Percentiles rank a stretch among this genome's conserved stretches.
Evolutionary conservation across 64 coral and sea anemone genomes (phyloP).

Genomic region (Dendrophyllia cribrosa): DNA sequence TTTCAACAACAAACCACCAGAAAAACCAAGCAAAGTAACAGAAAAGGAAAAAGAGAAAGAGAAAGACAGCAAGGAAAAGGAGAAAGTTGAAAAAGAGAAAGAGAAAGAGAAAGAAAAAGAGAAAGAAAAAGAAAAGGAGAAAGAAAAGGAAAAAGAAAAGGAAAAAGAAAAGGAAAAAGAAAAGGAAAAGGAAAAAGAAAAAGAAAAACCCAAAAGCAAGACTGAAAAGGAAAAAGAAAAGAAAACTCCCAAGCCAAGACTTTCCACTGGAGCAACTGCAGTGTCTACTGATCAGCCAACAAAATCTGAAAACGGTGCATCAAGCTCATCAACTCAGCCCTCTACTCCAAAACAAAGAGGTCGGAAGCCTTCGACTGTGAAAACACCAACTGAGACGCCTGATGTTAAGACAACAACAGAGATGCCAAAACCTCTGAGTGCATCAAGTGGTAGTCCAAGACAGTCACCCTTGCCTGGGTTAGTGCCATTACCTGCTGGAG

Average conservation of each 20-base stretch:
- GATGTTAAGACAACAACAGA: conserved; percentile 24
- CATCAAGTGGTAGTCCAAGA: conserved; percentile 1
- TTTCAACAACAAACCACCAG: conserved; percentile 47
- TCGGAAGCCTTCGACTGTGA: conserved; percentile 73
- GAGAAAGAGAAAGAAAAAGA: conserved; percentile 17
- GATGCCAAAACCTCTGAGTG: conserved; percentile 42
- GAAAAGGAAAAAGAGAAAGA: not conserved
- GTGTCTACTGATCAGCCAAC: conserved; percentile 9
- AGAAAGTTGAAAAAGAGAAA: not conserved
- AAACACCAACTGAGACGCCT: conserved; percentile 49
- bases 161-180: conserved; percentile 1
- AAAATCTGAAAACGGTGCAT: not conserved
- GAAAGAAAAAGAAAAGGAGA: not conserved
- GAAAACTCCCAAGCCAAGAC: conserved; percentile 25
- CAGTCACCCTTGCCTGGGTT: conserved; percentile 15
- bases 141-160: conserved; percentile 18
- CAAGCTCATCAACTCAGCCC: not conserved
- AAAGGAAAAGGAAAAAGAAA: not conserved
- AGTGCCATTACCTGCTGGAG: conserved; percentile 24
- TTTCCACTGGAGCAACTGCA: conserved; percentile 19
- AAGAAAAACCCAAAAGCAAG: not conserved
- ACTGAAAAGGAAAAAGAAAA: conserved; percentile 27
- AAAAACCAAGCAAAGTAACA: not conserved
- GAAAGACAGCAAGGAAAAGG: conserved; percentile 14
- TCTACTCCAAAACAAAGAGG: conserved; percentile 84